These are phyloP conservation scores for Hylia prasina DNA, from an alignment of 2,113 vertebrate genomes.

Conservation along the genomic window DNA sequence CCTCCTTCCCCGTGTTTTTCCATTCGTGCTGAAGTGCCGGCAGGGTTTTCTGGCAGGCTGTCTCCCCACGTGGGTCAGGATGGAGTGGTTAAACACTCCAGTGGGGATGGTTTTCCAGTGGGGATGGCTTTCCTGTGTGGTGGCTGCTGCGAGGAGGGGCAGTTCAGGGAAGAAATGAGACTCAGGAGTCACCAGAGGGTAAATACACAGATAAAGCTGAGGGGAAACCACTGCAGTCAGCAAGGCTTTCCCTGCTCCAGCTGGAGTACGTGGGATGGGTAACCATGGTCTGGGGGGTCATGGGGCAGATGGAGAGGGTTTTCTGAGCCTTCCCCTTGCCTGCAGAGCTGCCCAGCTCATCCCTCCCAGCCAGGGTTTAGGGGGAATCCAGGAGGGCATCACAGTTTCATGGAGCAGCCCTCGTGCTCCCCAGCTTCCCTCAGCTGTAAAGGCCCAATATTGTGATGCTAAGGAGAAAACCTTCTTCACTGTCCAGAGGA, in stretches of 20 bases:
- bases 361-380: background rate
- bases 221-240: background rate
- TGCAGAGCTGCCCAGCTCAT: background rate
- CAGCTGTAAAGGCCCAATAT: background rate
- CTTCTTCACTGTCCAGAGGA: background rate
- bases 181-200: slow-evolving; percentile 16
- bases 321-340: background rate
- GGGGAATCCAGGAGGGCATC: background rate
- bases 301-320: background rate
- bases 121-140: slow-evolving; percentile 13
- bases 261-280: background rate
- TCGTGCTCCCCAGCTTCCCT: accelerated
- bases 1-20: background rate
- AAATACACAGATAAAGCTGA: background rate
- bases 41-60: slow-evolving; percentile 40
- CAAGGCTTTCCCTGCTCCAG: background rate
- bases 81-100: slow-evolving; percentile 21
- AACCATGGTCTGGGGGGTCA: accelerated
- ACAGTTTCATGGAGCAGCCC: background rate
- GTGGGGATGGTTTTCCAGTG: background rate
- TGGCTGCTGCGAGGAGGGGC: background rate
- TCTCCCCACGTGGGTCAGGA: slow-evolving; percentile 1
- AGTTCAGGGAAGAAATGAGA: slow-evolving; percentile 34
- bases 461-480: background rate
- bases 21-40: background rate